Base-by-base conservation (phyloP, 2,888 invertebrate species). In the Eupithecia subumbrata region DNA sequence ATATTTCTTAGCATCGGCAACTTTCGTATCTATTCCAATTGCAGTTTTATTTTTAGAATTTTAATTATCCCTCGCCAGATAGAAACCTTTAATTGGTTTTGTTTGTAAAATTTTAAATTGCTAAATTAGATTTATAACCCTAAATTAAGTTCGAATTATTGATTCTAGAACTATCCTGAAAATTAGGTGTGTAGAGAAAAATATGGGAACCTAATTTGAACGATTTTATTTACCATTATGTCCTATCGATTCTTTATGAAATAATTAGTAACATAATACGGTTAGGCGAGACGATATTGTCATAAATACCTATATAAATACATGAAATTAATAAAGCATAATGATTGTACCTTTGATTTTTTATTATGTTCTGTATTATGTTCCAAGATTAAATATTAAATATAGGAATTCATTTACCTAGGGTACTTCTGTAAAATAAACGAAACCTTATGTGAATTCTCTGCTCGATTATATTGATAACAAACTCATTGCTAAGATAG, bases 261-360 rank as follows among this genome's bases (percentile, higher is more conserved):
- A 90, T 94, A 94, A 94, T 93, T 94, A 94, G 94, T 93, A 94
- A 94, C 91, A 90, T 93, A 91, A 94, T 95, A 95, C 93, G 93
- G 91, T 94, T 95, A 95, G 95, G 92, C 92, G 95, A 95, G 95
- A 95, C 94, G 95, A 93, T 95, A 95, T 95, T 95, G 95, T 95
- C 95, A 95, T 95, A 95, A 95, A 95, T 95, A 82, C 79, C 79
- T 82, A 95, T 95, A 95, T 95, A 95, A 95, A 95, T 95, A 95
- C 95, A 94, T 95, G 94, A 95, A 95, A 95, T 95, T 95, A 95
- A 95, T 95, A 95, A 95, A 95, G 95, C 95, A 95, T 94, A 94
- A 94, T 95, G 94, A 95, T 95, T 95, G 95, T 95, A 95, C 84
- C 84, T 82, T 79, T 84, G 88, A 89, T 91, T 92, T 95, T 94